Evolutionary conservation across 2,888 invertebrate genomes (phyloP).

Genomic region (Tenthredo amoena): DNA sequence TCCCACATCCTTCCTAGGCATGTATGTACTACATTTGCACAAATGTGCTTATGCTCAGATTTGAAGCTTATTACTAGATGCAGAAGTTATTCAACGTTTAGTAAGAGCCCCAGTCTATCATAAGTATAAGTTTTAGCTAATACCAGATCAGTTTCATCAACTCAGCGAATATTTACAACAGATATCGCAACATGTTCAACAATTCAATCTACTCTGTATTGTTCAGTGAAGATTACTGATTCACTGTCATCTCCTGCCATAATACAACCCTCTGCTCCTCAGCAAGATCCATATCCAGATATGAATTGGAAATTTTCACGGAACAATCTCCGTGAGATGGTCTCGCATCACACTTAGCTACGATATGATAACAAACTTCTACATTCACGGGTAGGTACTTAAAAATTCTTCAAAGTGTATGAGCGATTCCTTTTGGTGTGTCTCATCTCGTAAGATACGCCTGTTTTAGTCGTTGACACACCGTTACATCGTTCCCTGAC

Average conservation of each 20-base stretch:
- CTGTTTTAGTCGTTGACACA: not conserved
- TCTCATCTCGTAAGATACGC: not conserved
- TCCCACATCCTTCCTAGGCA: not conserved
- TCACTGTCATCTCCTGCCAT: not conserved
- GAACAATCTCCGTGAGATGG: not conserved
- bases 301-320: not conserved
- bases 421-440: not conserved
- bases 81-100: not conserved
- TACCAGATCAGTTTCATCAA: not conserved
- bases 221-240: not conserved
- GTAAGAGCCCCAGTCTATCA: not conserved
- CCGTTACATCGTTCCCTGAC: not conserved
- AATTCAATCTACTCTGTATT: not conserved
- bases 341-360: not conserved
- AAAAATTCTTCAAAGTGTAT: constrained; percentile 8
- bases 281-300: not conserved
- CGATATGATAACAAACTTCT: not conserved
- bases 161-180: not conserved
- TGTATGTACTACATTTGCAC: not conserved
- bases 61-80: not conserved
- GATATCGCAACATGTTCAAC: not conserved
- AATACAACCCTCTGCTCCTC: not conserved
- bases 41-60: not conserved
- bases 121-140: not conserved
- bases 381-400: not conserved